Conservation (phyloP, 2,888 invertebrate genomes). For the Acronicta psi region DNA sequence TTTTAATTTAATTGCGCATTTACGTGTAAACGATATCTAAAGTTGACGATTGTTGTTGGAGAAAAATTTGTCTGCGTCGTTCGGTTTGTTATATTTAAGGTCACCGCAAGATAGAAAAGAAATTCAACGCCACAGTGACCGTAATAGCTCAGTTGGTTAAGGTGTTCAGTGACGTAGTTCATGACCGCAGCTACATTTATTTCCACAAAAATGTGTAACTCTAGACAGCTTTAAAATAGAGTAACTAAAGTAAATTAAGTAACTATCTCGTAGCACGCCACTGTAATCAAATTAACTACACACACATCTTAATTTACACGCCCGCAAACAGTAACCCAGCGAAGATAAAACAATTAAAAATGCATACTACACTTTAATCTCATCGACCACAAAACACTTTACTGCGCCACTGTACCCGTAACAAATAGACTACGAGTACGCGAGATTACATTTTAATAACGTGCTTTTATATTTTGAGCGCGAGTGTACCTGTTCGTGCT, state of each 20-base stretch:
- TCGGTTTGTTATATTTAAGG: too few relatives aligned
- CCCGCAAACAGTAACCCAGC: conserved; percentile 1
- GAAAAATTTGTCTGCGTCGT: too few relatives aligned
- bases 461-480: conserved; percentile 61
- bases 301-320: background rate
- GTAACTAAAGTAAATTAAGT: background rate
- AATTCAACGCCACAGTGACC: too few relatives aligned
- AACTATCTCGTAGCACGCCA: background rate
- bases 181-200: too few relatives aligned
- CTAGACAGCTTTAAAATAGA: too few relatives aligned
- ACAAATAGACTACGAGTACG: conserved; percentile 46
- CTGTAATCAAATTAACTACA: conserved; percentile 9
- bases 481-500: conserved; percentile 38
- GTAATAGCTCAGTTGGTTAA: too few relatives aligned
- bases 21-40: too few relatives aligned
- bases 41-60: too few relatives aligned
- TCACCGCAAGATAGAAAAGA: too few relatives aligned
- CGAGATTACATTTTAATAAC: conserved; percentile 66
- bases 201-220: too few relatives aligned
- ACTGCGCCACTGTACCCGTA: conserved; percentile 51
- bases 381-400: conserved; percentile 54
- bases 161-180: too few relatives aligned
- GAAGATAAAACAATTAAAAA: conserved; percentile 34
- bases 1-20: too few relatives aligned
- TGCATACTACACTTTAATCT: conserved; percentile 29